A percentile compares a stretch with the other conserved stretches of the same genome.
Conservation (phyloP, 2,888 invertebrate species). For the Caenorhabditis sinica region DNA sequence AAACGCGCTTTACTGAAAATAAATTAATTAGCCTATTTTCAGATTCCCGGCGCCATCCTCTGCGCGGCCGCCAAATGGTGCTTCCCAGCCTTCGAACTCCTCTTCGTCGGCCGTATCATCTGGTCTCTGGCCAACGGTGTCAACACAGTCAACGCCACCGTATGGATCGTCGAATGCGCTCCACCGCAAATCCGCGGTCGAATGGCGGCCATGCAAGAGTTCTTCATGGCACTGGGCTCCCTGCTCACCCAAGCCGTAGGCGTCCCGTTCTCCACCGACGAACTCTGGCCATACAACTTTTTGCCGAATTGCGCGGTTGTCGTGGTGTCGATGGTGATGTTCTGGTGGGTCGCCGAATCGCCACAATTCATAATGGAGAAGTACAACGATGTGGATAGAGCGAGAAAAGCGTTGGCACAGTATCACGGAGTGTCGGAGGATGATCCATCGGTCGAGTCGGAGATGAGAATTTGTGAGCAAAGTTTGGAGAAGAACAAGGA, state of each 20-base stretch:
- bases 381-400: slow-evolving; percentile 67
- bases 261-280: slow-evolving; percentile 71
- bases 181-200: slow-evolving; percentile 74
- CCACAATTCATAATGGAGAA: slow-evolving; percentile 72
- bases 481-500: slow-evolving; percentile 64
- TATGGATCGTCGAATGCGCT: slow-evolving; percentile 78
- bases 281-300: slow-evolving; percentile 74
- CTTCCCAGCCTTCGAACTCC: slow-evolving; percentile 72
- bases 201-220: slow-evolving; percentile 77
- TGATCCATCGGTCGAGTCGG: slow-evolving; percentile 71
- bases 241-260: slow-evolving; percentile 70
- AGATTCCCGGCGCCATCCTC: slow-evolving; percentile 70
- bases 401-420: slow-evolving; percentile 69
- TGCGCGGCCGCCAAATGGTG: slow-evolving; percentile 72
- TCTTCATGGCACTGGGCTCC: slow-evolving; percentile 77
- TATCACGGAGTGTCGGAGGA: slow-evolving; percentile 72
- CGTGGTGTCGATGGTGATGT: slow-evolving; percentile 65
- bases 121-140: slow-evolving; percentile 78
- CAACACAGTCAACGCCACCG: slow-evolving; percentile 75
- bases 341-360: slow-evolving; percentile 68
- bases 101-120: slow-evolving; percentile 75
- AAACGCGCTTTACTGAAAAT: neutral
- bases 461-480: slow-evolving; percentile 67
- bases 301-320: slow-evolving; percentile 66
- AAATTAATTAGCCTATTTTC: slow-evolving; percentile 1